phyloP scores from a whole-genome alignment of 2,797 vertebrate genomes.

The Eulemur rubriventer region DNA sequence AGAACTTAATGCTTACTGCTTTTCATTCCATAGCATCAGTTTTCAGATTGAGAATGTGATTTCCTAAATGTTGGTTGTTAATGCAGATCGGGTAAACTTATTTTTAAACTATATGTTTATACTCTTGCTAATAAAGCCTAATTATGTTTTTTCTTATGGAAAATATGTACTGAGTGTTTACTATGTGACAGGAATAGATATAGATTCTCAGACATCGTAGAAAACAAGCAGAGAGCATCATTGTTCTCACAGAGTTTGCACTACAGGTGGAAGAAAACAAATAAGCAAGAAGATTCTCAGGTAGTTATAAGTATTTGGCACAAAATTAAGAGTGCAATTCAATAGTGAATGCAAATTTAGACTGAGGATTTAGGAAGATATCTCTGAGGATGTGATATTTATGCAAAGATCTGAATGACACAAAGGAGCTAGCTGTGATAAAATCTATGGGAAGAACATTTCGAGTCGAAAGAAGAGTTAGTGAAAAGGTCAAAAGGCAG shows the following conservation, averaged over 20 bases:
- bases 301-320: conserved; percentile 66
- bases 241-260: not conserved
- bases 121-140: not conserved
- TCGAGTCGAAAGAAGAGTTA: conserved; percentile 64
- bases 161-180: not conserved
- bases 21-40: not conserved
- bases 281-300: conserved; percentile 52
- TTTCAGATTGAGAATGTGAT: not conserved
- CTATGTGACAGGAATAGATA: not conserved
- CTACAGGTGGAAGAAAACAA: not conserved
- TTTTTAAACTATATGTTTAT: not conserved
- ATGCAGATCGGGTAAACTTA: not conserved
- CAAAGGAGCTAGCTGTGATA: conserved; percentile 63
- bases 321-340: conserved; percentile 63
- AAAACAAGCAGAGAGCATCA: not conserved
- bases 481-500: conserved; percentile 72
- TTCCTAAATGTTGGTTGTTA: not conserved
- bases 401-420: conserved; percentile 72
- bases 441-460: conserved; percentile 72
- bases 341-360: conserved; percentile 70
- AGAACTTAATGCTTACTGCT: not conserved
- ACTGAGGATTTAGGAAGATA: conserved; percentile 67
- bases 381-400: conserved; percentile 77
- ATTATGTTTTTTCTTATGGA: not conserved
- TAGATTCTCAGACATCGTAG: not conserved